These are phyloP conservation scores for Glossosoma conforme DNA, from an alignment of 1,140 invertebrate species.

Conservation along the genomic window DNA sequence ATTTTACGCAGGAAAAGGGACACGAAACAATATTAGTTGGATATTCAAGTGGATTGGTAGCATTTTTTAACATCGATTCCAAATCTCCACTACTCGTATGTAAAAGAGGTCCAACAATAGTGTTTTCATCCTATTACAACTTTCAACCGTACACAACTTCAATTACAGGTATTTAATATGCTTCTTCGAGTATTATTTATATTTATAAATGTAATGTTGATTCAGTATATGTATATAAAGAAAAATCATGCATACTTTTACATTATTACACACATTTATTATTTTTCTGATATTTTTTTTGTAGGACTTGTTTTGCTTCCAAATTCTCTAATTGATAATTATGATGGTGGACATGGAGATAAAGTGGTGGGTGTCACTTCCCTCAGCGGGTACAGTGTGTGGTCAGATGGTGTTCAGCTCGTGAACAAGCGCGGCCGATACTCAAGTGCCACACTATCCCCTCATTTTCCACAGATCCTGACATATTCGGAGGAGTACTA, in stretches of 20 bases:
- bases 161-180: constrained; percentile 38
- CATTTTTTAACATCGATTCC: constrained; percentile 52
- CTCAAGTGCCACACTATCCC: neutral
- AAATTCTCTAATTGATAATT: too few relatives aligned
- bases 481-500: too few relatives aligned
- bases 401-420: constrained; percentile 1
- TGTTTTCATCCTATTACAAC: constrained; percentile 42
- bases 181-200: neutral
- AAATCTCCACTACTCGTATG: constrained; percentile 50
- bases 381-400: constrained; percentile 11
- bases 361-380: constrained; percentile 15
- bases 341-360: neutral
- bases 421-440: constrained; percentile 7
- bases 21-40: constrained; percentile 56
- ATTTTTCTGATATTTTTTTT: too few relatives aligned
- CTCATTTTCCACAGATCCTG: constrained; percentile 13
- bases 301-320: too few relatives aligned
- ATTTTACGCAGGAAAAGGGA: constrained; percentile 38
- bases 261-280: too few relatives aligned
- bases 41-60: constrained; percentile 59
- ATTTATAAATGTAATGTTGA: neutral
- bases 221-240: neutral
- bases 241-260: too few relatives aligned
- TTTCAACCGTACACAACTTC: constrained; percentile 34
- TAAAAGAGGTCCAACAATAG: constrained; percentile 36